Conservation (phyloP, 2,797 vertebrate species). For the Sebastes cheni region DNA sequence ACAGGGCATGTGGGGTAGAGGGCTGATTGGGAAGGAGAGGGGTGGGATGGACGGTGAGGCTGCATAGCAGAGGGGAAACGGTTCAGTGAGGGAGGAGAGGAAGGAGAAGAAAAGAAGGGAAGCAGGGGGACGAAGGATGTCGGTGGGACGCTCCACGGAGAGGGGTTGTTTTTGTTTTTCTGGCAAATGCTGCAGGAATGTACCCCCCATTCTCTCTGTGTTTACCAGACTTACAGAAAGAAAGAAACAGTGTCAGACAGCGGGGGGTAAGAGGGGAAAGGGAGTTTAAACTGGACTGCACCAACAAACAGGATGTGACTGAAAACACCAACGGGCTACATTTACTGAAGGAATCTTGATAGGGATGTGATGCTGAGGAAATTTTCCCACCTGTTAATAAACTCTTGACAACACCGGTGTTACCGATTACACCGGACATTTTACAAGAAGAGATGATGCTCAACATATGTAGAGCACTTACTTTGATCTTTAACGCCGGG, state of each 20-base stretch:
- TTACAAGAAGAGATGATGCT: too few species aligned
- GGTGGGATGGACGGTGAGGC: neutral
- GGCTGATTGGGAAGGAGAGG: constrained; percentile 10
- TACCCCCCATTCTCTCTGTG: constrained; percentile 28
- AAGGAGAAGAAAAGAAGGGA: constrained; percentile 39
- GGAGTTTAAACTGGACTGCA: constrained; percentile 26
- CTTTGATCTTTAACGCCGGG: too few species aligned
- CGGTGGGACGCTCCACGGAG: constrained; percentile 17
- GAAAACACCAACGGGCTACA: neutral
- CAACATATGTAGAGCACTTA: too few species aligned
- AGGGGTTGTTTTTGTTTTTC: constrained; percentile 68
- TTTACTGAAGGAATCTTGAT: neutral
- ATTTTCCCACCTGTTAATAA: too few species aligned
- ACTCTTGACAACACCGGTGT: too few species aligned
- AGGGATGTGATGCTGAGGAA: too few species aligned
- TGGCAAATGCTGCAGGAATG: constrained; percentile 49
- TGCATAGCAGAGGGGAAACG: constrained; percentile 9
- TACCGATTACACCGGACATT: too few species aligned
- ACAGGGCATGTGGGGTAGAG: constrained; percentile 42
- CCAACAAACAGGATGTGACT: constrained; percentile 59
- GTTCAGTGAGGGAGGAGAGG: constrained; percentile 44
- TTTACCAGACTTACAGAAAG: constrained; percentile 25
- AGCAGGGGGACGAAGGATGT: constrained; percentile 36
- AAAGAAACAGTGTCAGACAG: constrained; percentile 28
- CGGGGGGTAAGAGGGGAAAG: neutral